A percentile compares a stretch with the other conserved stretches of the same genome.
phyloP scores from a whole-genome alignment of 2,888 invertebrate genomes.

The Drosophila ochracea region DNA sequence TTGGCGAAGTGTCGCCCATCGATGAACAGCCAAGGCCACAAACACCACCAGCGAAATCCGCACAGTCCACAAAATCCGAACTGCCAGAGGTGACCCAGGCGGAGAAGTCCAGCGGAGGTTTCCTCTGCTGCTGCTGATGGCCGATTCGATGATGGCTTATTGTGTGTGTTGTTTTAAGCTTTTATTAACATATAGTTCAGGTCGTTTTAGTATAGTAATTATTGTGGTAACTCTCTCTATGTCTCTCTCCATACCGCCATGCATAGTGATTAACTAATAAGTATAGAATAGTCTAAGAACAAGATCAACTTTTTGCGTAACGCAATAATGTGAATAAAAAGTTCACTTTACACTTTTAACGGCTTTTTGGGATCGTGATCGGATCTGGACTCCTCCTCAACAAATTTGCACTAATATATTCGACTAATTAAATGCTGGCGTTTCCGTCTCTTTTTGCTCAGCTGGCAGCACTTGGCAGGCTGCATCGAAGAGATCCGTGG shows the following conservation, averaged over 20 bases:
- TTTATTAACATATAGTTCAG: constrained; percentile 55
- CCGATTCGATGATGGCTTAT: neutral
- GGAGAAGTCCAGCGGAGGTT: constrained; percentile 34
- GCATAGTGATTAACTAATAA: constrained; percentile 40
- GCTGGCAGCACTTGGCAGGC: constrained; percentile 82
- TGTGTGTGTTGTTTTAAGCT: constrained; percentile 6
- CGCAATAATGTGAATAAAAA: constrained; percentile 48
- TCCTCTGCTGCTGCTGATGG: constrained; percentile 51
- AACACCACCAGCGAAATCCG: neutral
- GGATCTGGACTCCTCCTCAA: neutral
- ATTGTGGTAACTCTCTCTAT: constrained; percentile 21
- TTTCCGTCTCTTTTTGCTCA: neutral
- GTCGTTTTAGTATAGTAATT: constrained; percentile 50
- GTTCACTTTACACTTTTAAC: constrained; percentile 3
- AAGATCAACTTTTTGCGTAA: constrained; percentile 57
- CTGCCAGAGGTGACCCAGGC: neutral
- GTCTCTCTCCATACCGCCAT: constrained; percentile 8
- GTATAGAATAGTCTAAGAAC: constrained; percentile 23
- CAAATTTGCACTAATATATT: constrained; percentile 48
- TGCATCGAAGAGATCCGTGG: constrained; percentile 86
- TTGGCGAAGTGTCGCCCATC: constrained; percentile 87
- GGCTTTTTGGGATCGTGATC: neutral
- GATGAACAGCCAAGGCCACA: constrained; percentile 27
- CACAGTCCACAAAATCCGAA: neutral
- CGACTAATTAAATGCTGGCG: constrained; percentile 19